Base-by-base conservation (phyloP, 2,888 invertebrate genomes). In the Hirtodrosophila confusa region DNA sequence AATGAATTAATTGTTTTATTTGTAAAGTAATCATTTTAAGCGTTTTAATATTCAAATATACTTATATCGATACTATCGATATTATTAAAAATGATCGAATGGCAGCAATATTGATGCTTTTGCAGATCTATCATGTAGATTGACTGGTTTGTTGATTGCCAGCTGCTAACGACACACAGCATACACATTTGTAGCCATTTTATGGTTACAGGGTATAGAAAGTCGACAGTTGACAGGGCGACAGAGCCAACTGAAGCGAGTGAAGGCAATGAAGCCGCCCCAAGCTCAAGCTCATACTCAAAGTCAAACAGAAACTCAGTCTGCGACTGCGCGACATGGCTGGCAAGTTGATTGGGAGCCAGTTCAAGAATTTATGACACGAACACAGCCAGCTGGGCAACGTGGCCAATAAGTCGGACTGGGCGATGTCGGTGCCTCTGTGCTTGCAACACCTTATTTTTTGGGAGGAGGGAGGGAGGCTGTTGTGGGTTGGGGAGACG, bases 281-380 rank as follows among this genome's bases (percentile, higher is more conserved):
- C 50, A 23, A n/a, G 33, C 36, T 45, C 27, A 17, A 17, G 17
- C 17, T 17, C 17, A 17, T 1, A 17, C 17, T 17, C 17, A 17
- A 17, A 17, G 17, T 17, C 17, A 17, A 17, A 17, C 17, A 9
- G 27, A 24, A 27, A 27, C 27, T 27, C 27, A 27, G 41, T 29
- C 64, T 64, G 65, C 58, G 62, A 78, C 78, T 80, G 67, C 79
- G 84, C 78, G 63, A 78, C 75, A 50, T 69, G 74, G 68, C 65
- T 66, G 69, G 57, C 79, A 83, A 68, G 69, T 67, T 54, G 58
- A 65, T 69, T 64, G 50, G 17, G 39, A 51, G 58, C 31, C 61
- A 62, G 53, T 48, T 44, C 36, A 64, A 62, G 70, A 82, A 78
- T 75, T 85, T 82, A 80, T 82, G 86, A 77, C 77, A 60, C 54